Base-by-base conservation (phyloP, 1,140 invertebrate genomes). In the Cydia amplana region DNA sequence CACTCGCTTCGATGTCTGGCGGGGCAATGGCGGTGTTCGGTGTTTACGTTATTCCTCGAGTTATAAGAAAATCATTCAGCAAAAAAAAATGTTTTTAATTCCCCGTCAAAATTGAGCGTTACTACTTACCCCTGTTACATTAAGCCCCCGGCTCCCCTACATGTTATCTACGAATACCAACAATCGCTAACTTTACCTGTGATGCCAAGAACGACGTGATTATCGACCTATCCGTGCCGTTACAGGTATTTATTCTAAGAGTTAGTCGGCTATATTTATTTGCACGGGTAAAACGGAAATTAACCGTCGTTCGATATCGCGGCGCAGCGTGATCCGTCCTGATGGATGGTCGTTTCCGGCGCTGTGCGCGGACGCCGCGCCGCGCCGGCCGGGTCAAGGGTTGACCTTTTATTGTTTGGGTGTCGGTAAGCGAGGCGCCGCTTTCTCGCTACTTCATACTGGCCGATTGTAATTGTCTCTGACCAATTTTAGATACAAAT, bases 401-500 rank as follows among this genome's bases (percentile, higher is more conserved):
- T 77, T 80, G 80, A 82, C 80, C 80, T 80, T 81, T 80, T 79
- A 80, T 80, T 80, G 77, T 81, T 70, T 72, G 75, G 72, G 14
- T 83, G 79, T 82, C 75, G 82, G 81, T 81, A 83, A 78, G 76
- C 74, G 78, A 78, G 78, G 81, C 79, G 76, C 76, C 72, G 74
- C 73, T 74, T 55, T 77, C 81, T 64, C 18, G 72, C 55, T 67
- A 51, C 63, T 65, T 77, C 70, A 76, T 73, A 75, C 16, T 40
- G 43, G 18, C 36, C 36, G 16, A 7, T 20, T 60, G 20, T 60
- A 10, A 60, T n/a, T 51, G 49, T 1, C 1, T 7, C 12, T 16
- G 16, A 55, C 4, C n/a, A 55, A 55, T 6, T 55, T 18, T 55
- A 40, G 36, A 40, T 0, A 9, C 36, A 40, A 18, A 55, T 18